Conservation (phyloP, 2,113 vertebrate genomes). For the Apodemus sylvaticus region DNA sequence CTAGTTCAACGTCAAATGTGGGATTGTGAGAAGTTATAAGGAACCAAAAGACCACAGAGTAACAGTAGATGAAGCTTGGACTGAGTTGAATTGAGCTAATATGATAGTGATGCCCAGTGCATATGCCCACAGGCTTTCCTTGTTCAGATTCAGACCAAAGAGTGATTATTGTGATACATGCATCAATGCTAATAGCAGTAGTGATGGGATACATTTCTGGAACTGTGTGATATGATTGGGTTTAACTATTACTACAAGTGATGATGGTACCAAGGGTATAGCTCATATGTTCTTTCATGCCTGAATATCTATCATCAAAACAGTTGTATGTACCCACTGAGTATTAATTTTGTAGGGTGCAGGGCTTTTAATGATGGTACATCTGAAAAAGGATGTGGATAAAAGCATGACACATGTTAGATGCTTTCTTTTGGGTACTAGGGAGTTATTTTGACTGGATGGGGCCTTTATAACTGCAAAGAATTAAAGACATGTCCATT, state of each 20-base stretch:
- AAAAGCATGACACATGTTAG: neutral
- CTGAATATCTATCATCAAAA: neutral
- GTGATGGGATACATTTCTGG: neutral
- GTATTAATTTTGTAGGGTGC: neutral
- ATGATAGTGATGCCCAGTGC: neutral
- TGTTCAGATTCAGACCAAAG: neutral
- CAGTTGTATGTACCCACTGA: neutral
- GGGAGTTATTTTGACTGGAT: neutral
- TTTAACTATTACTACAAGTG: neutral
- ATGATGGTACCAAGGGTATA: neutral
- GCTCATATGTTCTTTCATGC: neutral
- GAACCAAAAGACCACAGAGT: neutral
- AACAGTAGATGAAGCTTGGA: neutral
- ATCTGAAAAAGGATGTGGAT: neutral
- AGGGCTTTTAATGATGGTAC: neutral
- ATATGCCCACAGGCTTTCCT: neutral
- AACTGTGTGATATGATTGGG: neutral
- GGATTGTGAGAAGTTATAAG: conserved; percentile 1
- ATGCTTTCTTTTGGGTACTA: neutral
- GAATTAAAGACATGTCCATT: neutral
- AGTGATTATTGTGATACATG: neutral
- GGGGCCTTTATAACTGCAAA: neutral
- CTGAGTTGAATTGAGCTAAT: neutral
- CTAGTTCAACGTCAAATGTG: conserved; percentile 13
- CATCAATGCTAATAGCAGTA: no score